Percentiles rank a stretch among this genome's conserved stretches.
These are phyloP conservation scores for Drosophila siamana DNA, from an alignment of 2,888 invertebrate species.

Conservation along the genomic window DNA sequence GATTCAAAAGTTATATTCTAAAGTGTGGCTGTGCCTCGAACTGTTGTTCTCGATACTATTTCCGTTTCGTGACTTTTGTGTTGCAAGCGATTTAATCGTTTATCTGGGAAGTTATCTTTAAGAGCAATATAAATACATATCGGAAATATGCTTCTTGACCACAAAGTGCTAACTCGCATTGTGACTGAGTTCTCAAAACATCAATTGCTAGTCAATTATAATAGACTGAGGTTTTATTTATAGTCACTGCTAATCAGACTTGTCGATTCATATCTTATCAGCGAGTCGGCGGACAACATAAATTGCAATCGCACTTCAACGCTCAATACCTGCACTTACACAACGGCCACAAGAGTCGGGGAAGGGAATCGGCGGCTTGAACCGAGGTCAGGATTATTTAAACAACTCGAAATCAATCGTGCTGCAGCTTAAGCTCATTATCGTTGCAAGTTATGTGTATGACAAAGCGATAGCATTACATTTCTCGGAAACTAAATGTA, in stretches of 20 bases:
- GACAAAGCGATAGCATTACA: conserved; percentile 3
- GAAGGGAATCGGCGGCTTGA: conserved; percentile 24
- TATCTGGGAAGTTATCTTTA: neutral
- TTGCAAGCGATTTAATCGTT: too few relatives aligned
- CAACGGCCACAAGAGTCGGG: neutral
- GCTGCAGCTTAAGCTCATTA: conserved; percentile 5
- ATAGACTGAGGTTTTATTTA: neutral
- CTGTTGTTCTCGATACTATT: neutral
- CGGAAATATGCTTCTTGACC: conserved; percentile 6
- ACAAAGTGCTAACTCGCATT: neutral
- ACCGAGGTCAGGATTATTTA: conserved; percentile 26
- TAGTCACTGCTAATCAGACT: conserved; percentile 12
- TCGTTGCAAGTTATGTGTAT: neutral
- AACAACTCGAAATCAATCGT: neutral
- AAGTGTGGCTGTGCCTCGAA: neutral
- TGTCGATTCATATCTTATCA: conserved; percentile 36
- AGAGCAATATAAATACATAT: neutral
- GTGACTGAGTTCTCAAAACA: neutral
- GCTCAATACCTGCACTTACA: conserved; percentile 1
- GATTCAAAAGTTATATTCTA: neutral
- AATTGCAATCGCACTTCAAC: conserved; percentile 15
- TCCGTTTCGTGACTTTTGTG: neutral
- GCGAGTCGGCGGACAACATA: conserved; percentile 1
- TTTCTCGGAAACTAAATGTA: neutral
- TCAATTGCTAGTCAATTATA: neutral